Base-by-base conservation (phyloP, 2,113 vertebrate species). In the Antidorcas marsupialis region DNA sequence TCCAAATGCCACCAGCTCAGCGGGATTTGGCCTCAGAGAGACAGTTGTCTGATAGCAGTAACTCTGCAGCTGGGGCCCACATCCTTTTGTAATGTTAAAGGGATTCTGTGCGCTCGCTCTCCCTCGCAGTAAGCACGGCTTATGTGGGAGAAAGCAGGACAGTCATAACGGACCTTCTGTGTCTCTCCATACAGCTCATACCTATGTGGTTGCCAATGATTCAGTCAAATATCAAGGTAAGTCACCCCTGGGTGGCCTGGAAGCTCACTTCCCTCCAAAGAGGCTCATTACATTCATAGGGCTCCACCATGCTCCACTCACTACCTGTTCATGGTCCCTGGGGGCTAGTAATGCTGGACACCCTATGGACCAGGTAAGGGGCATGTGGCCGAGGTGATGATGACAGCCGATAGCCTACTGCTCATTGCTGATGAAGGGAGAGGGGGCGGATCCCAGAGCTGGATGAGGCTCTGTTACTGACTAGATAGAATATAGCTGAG, bases 131-230 rank as follows among this genome's bases (percentile, higher is more conserved):
- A 60, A 25, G 7, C 7, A 28, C 13, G 83, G 33, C 52, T 52
- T 15, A 19, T 85, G 45, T 45, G 96, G 78, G 91, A 27, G 53
- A n/a, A 43, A 43, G 28, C 62, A 36, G 89, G 59, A 43, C 14
- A 11, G 16, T 33, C 91, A 6, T 98, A 98, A 98, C 23, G 7
- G 74, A 97, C 78, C 81, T 30, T 93, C 39, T 97, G 23, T 97
- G 95, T 99, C 86, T 97, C 92, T 98, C 98, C 98, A 90, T 96
- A 96, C 97, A 99, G 99, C 99, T 99, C 15, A 99, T 99, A 98
- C 99, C 99, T 45, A 99, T 99, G 99, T 99, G 99, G 99, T 98
- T 99, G 96, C 99, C 99, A 82, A 99, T 99, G 99, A 99, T 99
- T 98, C 99, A 99, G 97, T 99, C 99, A 50, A 99, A 99, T 97